phyloP scores from a whole-genome alignment of 2,113 vertebrate species.

The Psilopsiagon aurifrons region DNA sequence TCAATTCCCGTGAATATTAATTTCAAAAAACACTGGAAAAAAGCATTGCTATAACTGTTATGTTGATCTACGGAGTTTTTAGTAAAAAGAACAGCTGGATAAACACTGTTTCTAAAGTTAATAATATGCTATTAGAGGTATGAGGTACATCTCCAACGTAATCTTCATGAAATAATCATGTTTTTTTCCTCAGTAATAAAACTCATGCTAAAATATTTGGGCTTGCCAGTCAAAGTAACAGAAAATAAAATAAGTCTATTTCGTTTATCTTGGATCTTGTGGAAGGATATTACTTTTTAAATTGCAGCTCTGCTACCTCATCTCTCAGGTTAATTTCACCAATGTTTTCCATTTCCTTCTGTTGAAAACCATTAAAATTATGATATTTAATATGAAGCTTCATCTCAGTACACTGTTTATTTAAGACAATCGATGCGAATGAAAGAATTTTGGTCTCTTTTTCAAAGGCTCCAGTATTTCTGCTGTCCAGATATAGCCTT shows the following conservation, averaged over 20 bases:
- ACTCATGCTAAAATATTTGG: constrained; percentile 59
- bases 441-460: not conserved
- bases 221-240: constrained; percentile 60
- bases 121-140: constrained; percentile 43
- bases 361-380: constrained; percentile 43
- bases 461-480: not conserved
- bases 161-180: constrained; percentile 59
- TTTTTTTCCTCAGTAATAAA: constrained; percentile 52
- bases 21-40: not conserved
- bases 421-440: constrained; percentile 15
- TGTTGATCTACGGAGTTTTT: constrained; percentile 4
- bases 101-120: constrained; percentile 39
- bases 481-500: not conserved
- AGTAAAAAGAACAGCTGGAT: constrained; percentile 12
- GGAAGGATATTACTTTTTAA: constrained; percentile 43
- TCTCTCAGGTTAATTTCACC: constrained; percentile 54
- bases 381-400: constrained; percentile 12
- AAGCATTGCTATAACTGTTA: not conserved
- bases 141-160: not conserved
- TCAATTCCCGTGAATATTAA: not conserved
- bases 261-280: constrained; percentile 40
- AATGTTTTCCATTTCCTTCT: constrained; percentile 51
- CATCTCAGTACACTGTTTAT: constrained; percentile 37
- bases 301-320: constrained; percentile 45
- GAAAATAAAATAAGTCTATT: constrained; percentile 56